Evolutionary conservation across 2,113 vertebrate species (phyloP).

Genomic region (Maylandia zebra): DNA sequence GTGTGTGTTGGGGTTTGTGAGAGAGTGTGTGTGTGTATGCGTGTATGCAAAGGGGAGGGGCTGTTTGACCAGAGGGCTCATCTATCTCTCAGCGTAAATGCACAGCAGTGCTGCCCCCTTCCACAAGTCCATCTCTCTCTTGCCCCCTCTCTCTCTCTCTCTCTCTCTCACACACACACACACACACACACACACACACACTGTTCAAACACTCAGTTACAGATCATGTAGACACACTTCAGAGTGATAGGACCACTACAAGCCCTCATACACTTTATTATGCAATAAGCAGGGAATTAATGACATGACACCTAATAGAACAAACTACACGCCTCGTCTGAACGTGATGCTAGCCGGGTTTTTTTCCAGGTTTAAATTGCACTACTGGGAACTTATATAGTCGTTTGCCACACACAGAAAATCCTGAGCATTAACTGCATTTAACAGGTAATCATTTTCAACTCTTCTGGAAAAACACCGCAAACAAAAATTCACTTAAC

Average conservation of each 20-base stretch:
- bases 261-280: neutral
- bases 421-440: neutral
- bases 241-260: neutral
- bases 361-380: neutral
- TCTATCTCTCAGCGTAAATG: slow-evolving; percentile 26
- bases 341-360: neutral
- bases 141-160: neutral
- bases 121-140: slow-evolving; percentile 4
- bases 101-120: slow-evolving; percentile 50
- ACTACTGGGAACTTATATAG: neutral
- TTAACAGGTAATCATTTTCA: neutral
- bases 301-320: neutral
- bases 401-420: neutral
- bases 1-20: neutral
- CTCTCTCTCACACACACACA: neutral
- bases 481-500: neutral
- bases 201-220: neutral
- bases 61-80: slow-evolving; percentile 46
- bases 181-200: neutral
- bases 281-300: neutral
- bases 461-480: neutral
- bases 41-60: slow-evolving; percentile 29
- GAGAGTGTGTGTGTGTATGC: neutral
- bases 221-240: slow-evolving; percentile 5
- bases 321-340: neutral